phyloP scores from a whole-genome alignment of 1,140 invertebrate genomes.

The Hyphantria cunea region DNA sequence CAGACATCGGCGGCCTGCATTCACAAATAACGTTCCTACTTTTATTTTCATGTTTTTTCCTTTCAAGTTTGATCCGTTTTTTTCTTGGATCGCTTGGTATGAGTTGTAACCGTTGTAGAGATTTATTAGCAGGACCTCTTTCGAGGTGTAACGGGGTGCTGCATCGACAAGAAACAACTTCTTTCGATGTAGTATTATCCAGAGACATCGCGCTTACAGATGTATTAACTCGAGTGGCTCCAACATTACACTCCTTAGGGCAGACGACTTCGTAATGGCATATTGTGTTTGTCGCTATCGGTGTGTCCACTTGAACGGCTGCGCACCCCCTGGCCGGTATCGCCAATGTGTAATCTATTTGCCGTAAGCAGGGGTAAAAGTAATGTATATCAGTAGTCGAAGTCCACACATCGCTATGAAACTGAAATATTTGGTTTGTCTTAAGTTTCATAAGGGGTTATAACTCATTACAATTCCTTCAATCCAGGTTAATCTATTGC shows the following conservation, averaged over 20 bases:
- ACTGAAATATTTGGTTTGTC: constrained; percentile 47
- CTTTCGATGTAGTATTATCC: not conserved
- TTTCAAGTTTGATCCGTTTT: constrained; percentile 18
- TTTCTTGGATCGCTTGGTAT: constrained; percentile 20
- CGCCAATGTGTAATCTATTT: constrained; percentile 27
- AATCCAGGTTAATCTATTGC: no score
- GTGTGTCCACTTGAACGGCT: constrained; percentile 34
- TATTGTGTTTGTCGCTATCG: constrained; percentile 17
- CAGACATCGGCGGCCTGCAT: no score
- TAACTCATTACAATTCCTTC: not conserved
- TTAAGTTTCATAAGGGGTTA: not conserved
- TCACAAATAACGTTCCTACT: no score
- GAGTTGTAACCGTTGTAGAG: not conserved
- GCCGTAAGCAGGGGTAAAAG: constrained; percentile 55
- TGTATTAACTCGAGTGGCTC: not conserved
- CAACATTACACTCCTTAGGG: constrained; percentile 34
- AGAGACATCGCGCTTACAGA: not conserved
- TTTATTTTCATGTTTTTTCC: not conserved
- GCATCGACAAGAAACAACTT: not conserved
- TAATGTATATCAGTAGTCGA: constrained; percentile 73
- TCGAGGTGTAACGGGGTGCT: not conserved
- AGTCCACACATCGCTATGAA: constrained; percentile 65
- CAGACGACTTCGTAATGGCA: constrained; percentile 33
- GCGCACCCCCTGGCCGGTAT: constrained; percentile 19
- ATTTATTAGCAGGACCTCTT: not conserved